Evolutionary conservation across 2,888 invertebrate genomes (phyloP).

Genomic region (Idaea straminata): DNA sequence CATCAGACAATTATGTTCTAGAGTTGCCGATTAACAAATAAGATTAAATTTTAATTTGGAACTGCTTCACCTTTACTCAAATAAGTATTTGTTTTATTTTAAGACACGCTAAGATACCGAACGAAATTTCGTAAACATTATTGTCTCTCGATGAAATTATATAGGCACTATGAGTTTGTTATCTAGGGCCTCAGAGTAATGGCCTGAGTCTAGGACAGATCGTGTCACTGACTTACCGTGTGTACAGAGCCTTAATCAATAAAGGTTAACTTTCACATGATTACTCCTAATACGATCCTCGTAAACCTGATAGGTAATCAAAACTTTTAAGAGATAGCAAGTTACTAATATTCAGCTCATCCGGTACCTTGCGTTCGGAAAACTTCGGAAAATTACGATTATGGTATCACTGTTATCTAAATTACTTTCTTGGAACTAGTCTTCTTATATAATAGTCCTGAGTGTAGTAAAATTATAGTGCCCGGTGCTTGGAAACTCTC

Average conservation of each 20-base stretch:
- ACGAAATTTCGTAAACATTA: too few relatives aligned
- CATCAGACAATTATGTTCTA: too few relatives aligned
- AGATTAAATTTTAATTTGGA: too few relatives aligned
- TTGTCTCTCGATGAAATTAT: too few relatives aligned
- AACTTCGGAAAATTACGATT: slow-evolving; percentile 48
- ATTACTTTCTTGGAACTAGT: slow-evolving; percentile 31
- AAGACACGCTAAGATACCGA: too few relatives aligned
- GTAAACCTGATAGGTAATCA: slow-evolving; percentile 30
- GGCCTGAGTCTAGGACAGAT: background rate
- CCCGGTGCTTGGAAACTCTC: background rate
- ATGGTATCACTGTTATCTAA: slow-evolving; percentile 43
- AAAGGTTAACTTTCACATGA: slow-evolving; percentile 21
- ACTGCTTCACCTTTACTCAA: too few relatives aligned
- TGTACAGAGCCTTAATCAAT: slow-evolving; percentile 6
- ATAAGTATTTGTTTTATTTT: too few relatives aligned
- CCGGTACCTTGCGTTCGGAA: slow-evolving; percentile 23
- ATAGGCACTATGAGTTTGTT: background rate
- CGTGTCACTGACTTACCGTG: background rate
- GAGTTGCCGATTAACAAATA: too few relatives aligned
- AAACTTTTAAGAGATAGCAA: slow-evolving; percentile 40
- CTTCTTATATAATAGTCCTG: slow-evolving; percentile 2
- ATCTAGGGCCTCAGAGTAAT: background rate
- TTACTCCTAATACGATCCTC: slow-evolving; percentile 20
- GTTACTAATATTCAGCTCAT: slow-evolving; percentile 39
- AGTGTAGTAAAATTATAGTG: slow-evolving; percentile 12